These are phyloP conservation scores for Tinea pellionella DNA, from an alignment of 2,888 invertebrate species.

Conservation along the genomic window DNA sequence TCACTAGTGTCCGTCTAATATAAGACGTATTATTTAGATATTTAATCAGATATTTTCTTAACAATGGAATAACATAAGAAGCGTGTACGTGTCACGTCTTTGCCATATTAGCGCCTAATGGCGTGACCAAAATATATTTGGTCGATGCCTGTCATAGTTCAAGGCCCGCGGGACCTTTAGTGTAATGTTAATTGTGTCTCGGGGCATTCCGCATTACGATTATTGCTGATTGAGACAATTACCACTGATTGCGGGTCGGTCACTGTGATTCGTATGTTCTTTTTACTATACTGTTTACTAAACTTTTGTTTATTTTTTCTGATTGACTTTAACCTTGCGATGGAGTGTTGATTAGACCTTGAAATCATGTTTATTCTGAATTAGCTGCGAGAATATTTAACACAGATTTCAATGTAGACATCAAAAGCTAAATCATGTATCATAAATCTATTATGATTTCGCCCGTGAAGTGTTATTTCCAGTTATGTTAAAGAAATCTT, in stretches of 20 bases:
- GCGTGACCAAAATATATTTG: conserved; percentile 45
- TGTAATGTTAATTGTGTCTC: conserved; percentile 51
- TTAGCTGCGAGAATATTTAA: conserved; percentile 4
- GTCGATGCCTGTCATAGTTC: conserved; percentile 44
- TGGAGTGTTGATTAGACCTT: background rate
- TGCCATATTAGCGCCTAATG: conserved; percentile 39
- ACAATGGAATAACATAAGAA: background rate
- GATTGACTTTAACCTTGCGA: conserved; percentile 10
- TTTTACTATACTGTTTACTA: background rate
- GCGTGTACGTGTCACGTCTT: conserved; percentile 31
- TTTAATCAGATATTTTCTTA: background rate
- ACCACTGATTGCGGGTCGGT: conserved; percentile 42
- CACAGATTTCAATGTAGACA: background rate
- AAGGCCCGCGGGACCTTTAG: conserved; percentile 29
- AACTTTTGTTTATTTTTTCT: conserved; percentile 9
- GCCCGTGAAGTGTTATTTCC: background rate
- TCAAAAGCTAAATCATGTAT: conserved; percentile 6
- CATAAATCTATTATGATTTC: conserved; percentile 1
- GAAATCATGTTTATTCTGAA: background rate
- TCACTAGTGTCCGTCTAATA: background rate
- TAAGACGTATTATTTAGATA: background rate
- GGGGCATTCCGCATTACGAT: conserved; percentile 28
- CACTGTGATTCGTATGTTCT: conserved; percentile 12
- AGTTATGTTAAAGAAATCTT: background rate
- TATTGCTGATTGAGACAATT: conserved; percentile 47